Base-by-base conservation (phyloP, 1,140 invertebrate species). In the Zophobas atratus region DNA sequence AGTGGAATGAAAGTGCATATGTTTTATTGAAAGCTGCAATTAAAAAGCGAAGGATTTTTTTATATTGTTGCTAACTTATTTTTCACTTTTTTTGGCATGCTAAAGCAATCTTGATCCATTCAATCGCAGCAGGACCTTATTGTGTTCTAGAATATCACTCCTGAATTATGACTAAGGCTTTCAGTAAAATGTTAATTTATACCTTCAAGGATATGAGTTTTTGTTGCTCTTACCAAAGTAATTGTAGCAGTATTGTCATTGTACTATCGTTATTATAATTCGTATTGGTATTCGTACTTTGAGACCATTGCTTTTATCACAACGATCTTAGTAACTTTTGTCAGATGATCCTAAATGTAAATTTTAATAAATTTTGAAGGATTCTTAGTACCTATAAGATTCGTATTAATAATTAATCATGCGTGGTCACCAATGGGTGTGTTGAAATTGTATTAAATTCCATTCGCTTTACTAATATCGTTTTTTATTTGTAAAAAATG, bases 131-230 rank as follows among this genome's bases (percentile, higher is more conserved):
- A 48, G 46, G 46, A 8, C 5, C 3, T 8, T 71, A 56, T 38
- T 57, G 43, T 38, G 38, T 35, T 35, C 33, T 48, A 74, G 38
- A 35, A 57, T 74, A 56, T 20, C 20, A 72, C 49, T 5, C 70
- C 41, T 5, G 6, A 73, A 33, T 53, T 2, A 34, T 53, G 6
- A 53, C 4, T 35, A 73, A 73, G 53, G 39, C 48, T 53, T 53
- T 53, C 53, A 75, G 20, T 75, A 57, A 6, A 20, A 35, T 73
- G 36, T 39, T 71, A 74, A 74, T 55, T 32, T 35, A 76, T 46
- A 76, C 32, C 46, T 20, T 51, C 49, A 51, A 51, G 49, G 49
- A 4, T 51, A 20, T 20, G 20, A 20, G 2, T 51, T 51, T 51
- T 51, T n/a, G 6, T 6, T 51, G 2, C 2, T 51, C 2, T 6